These are phyloP conservation scores for Cetonia aurata DNA, from an alignment of 2,888 invertebrate genomes.

Conservation along the genomic window DNA sequence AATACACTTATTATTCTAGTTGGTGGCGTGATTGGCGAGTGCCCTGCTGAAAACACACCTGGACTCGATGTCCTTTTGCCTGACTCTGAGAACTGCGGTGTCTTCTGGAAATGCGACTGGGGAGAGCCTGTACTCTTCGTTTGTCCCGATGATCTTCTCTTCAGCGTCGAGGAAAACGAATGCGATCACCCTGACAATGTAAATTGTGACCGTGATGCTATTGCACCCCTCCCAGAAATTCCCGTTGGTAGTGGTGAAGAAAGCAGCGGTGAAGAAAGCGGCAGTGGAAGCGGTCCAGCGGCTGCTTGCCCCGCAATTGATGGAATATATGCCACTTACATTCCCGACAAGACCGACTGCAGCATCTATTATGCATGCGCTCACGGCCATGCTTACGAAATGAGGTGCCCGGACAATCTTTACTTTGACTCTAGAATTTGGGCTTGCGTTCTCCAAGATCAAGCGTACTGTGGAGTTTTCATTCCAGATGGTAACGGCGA, in stretches of 20 bases:
- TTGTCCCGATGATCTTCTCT: conserved; percentile 43
- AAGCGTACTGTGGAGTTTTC: conserved; percentile 10
- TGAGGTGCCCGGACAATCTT: conserved; percentile 15
- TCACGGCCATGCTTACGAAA: background rate
- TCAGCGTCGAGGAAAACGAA: conserved; percentile 31
- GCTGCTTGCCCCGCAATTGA: conserved; percentile 5
- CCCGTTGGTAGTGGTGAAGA: background rate
- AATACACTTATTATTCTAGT: no score
- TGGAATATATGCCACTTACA: conserved; percentile 7
- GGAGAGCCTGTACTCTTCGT: conserved; percentile 15
- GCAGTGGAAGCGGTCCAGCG: background rate
- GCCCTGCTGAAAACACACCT: background rate
- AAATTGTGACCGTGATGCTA: conserved; percentile 32
- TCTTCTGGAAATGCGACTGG: conserved; percentile 29
- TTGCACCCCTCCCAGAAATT: background rate
- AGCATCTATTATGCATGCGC: conserved; percentile 20
- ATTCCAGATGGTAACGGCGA: background rate
- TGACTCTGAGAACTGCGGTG: conserved; percentile 19
- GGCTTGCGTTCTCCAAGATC: conserved; percentile 16
- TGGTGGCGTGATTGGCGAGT: conserved; percentile 1
- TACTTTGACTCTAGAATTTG: background rate
- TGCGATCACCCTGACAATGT: conserved; percentile 43
- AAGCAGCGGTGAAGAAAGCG: background rate
- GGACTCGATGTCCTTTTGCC: conserved; percentile 27
- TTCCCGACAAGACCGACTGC: conserved; percentile 22